phyloP scores from a whole-genome alignment of 2,888 invertebrate species.

The Elgonia sp. region DNA sequence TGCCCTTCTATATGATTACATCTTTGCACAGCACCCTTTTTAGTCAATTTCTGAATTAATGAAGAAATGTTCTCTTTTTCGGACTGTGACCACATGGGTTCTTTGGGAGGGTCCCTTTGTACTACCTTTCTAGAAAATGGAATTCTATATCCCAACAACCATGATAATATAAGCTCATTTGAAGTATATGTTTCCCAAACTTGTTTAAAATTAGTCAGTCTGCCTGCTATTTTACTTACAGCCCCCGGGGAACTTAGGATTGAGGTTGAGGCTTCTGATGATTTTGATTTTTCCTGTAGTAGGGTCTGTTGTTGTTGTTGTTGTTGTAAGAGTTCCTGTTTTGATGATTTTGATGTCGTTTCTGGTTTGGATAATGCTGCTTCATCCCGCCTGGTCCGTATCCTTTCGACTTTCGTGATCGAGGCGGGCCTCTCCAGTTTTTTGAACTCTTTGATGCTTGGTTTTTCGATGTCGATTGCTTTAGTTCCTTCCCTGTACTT shows the following conservation, averaged over 20 bases:
- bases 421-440: conserved; percentile 46
- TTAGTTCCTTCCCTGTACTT: conserved; percentile 46
- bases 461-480: neutral
- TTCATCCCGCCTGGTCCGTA: neutral
- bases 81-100: neutral
- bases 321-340: neutral
- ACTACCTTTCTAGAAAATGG: neutral
- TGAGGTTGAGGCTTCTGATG: no score
- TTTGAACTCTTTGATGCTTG: conserved; percentile 29
- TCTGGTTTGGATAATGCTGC: neutral
- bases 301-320: neutral
- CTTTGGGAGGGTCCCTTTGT: conserved; percentile 5
- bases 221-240: conserved; percentile 50
- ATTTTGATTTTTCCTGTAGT: no score
- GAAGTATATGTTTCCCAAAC: conserved; percentile 48
- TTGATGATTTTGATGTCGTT: neutral
- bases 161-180: conserved; percentile 43
- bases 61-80: neutral
- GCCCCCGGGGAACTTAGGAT: neutral
- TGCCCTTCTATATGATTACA: conserved; percentile 26
- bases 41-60: conserved; percentile 5
- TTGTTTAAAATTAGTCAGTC: conserved; percentile 18
- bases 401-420: neutral
- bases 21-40: conserved; percentile 48
- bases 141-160: conserved; percentile 55